Evolutionary conservation across 2,888 invertebrate species (phyloP).

Genomic region (Isoperla grammatica): DNA sequence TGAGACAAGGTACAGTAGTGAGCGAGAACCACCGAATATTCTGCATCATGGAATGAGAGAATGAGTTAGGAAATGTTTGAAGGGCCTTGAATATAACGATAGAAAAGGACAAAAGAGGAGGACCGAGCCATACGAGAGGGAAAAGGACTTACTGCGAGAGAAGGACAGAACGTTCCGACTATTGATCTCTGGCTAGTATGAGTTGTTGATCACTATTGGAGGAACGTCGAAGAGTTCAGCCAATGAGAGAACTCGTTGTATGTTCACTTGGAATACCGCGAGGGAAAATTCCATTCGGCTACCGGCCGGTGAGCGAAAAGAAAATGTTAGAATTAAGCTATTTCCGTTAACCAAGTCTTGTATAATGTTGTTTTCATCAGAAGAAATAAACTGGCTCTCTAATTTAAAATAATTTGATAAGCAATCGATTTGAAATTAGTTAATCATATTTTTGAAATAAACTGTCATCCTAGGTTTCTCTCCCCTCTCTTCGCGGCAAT

Average conservation of each 20-base stretch:
- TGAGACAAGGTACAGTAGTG: too few relatives aligned
- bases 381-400: background rate
- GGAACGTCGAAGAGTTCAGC: background rate
- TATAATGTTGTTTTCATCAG: background rate
- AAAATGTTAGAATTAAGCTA: background rate
- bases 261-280: constrained; percentile 26
- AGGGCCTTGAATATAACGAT: too few relatives aligned
- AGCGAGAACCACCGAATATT: too few relatives aligned
- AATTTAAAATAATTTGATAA: background rate
- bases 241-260: constrained; percentile 1
- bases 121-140: background rate
- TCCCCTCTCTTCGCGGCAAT: too few relatives aligned
- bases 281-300: constrained; percentile 27
- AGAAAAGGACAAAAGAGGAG: too few relatives aligned
- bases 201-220: background rate
- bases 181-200: constrained; percentile 17
- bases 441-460: too few relatives aligned
- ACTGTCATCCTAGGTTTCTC: too few relatives aligned
- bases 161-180: background rate
- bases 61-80: too few relatives aligned
- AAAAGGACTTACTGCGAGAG: background rate
- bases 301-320: background rate
- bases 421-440: background rate
- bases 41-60: too few relatives aligned
- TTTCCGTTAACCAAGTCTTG: background rate